Percentiles rank a stretch among this genome's conserved stretches.
These are phyloP conservation scores for Monopis laevigella DNA, from an alignment of 2,888 invertebrate species.

Conservation along the genomic window DNA sequence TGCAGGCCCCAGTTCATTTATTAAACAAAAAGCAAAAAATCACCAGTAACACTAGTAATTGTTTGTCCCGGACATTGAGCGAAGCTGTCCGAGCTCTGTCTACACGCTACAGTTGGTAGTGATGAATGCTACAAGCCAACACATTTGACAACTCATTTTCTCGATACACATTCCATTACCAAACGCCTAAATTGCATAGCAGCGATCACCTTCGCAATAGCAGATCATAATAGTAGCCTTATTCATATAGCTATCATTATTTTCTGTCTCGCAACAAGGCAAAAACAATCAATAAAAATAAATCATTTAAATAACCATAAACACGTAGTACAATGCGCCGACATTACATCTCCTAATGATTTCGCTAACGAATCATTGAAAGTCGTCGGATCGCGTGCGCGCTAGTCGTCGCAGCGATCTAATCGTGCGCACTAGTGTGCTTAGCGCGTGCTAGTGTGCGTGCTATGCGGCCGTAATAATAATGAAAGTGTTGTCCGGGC, in stretches of 20 bases:
- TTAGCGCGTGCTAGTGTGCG: slow-evolving; percentile 31
- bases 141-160: slow-evolving; percentile 63
- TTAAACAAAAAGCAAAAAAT: too few relatives aligned
- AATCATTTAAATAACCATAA: slow-evolving; percentile 68
- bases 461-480: slow-evolving; percentile 55
- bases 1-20: too few relatives aligned
- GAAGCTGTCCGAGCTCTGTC: slow-evolving; percentile 12
- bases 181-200: slow-evolving; percentile 56
- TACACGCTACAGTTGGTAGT: slow-evolving; percentile 21
- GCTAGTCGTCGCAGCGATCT: slow-evolving; percentile 33
- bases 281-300: slow-evolving; percentile 68
- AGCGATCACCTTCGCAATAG: slow-evolving; percentile 57
- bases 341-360: slow-evolving; percentile 67
- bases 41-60: too few relatives aligned
- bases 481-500: slow-evolving; percentile 64
- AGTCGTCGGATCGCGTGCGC: slow-evolving; percentile 63
- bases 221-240: slow-evolving; percentile 53
- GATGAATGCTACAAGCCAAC: slow-evolving; percentile 47
- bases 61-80: too few relatives aligned
- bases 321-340: slow-evolving; percentile 63
- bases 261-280: slow-evolving; percentile 66
- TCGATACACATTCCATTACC: slow-evolving; percentile 57
- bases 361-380: slow-evolving; percentile 68
- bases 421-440: slow-evolving; percentile 28
- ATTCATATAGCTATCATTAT: slow-evolving; percentile 60